These are phyloP conservation scores for Linurgus olivaceus DNA, from an alignment of 2,797 vertebrate genomes.

Conservation along the genomic window DNA sequence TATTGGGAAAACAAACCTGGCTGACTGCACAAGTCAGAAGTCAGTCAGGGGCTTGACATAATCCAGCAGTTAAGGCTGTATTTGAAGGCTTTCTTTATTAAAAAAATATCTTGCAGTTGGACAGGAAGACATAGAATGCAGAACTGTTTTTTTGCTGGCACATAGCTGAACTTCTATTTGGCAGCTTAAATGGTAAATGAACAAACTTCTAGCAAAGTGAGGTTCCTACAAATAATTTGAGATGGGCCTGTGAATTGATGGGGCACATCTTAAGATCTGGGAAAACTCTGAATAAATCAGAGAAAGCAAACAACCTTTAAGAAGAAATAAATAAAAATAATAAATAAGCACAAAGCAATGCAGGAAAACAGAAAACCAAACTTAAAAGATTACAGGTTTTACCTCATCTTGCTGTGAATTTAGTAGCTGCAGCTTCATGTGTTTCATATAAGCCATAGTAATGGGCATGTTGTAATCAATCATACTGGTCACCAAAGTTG, in stretches of 20 bases:
- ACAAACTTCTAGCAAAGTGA: constrained; percentile 32
- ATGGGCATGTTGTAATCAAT: constrained; percentile 88
- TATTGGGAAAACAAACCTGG: not conserved
- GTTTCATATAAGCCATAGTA: constrained; percentile 88
- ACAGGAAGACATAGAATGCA: constrained; percentile 7
- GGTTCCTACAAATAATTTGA: constrained; percentile 36
- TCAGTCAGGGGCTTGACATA: not conserved
- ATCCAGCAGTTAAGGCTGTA: not conserved
- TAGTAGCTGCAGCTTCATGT: constrained; percentile 83
- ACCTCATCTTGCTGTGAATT: constrained; percentile 85
- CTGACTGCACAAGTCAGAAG: not conserved
- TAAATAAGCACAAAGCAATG: not conserved
- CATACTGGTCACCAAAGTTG: constrained; percentile 84
- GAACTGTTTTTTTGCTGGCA: not conserved
- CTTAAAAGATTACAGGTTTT: constrained; percentile 17
- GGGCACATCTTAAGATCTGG: not conserved
- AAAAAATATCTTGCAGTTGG: not conserved
- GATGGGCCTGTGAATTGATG: not conserved
- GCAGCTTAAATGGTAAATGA: constrained; percentile 33
- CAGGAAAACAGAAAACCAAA: not conserved
- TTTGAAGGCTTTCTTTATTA: not conserved
- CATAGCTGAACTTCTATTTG: not conserved
- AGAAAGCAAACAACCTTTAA: not conserved
- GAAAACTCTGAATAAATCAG: constrained; percentile 1
- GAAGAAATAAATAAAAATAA: not conserved